Evolutionary conservation across 2,113 vertebrate genomes (phyloP).

Genomic region (Pterocles gutturalis): DNA sequence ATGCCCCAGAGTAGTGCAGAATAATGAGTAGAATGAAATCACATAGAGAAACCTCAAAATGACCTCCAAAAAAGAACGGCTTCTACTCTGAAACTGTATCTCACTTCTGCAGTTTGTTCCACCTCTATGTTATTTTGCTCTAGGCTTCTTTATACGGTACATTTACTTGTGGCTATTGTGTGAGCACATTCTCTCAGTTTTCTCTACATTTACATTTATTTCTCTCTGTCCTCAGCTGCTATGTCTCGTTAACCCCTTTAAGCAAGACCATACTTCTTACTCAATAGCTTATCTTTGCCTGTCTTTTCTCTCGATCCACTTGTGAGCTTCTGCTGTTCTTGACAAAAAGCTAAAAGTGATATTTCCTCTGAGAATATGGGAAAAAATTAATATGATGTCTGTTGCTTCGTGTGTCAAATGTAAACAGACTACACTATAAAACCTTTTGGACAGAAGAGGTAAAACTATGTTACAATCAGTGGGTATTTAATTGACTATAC

Average conservation of each 20-base stretch:
- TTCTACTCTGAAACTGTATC: neutral
- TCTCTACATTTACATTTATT: neutral
- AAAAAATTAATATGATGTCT: neutral
- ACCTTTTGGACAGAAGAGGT: neutral
- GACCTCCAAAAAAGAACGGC: neutral
- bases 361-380: neutral
- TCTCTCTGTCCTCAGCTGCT: neutral
- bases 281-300: neutral
- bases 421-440: neutral
- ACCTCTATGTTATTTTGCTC: neutral
- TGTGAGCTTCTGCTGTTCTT: neutral
- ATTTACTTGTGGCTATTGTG: conserved; percentile 16
- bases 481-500: neutral
- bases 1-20: neutral
- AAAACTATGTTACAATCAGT: neutral
- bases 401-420: neutral
- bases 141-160: neutral
- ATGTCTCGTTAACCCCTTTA: neutral
- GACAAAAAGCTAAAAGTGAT: neutral
- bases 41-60: neutral
- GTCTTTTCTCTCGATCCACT: neutral
- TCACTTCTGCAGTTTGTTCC: neutral
- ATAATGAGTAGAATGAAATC: neutral
- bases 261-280: neutral
- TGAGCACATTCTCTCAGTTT: neutral